A percentile compares a stretch with the other conserved stretches of the same genome.
These are phyloP conservation scores for Amphimallon solstitiale DNA, from an alignment of 2,888 invertebrate genomes.

Conservation along the genomic window DNA sequence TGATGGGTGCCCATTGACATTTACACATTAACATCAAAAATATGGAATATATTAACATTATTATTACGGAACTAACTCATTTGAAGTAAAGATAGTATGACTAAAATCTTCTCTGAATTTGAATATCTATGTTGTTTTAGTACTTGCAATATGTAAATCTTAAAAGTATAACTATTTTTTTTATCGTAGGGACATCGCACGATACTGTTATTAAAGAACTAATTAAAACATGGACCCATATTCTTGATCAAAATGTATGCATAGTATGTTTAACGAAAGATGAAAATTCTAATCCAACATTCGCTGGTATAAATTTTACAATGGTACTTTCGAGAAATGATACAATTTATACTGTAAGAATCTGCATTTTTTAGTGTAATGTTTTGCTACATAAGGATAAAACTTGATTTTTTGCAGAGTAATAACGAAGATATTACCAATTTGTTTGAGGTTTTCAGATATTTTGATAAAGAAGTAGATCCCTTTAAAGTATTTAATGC, in stretches of 20 bases:
- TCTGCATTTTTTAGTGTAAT: not conserved
- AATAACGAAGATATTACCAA: not conserved
- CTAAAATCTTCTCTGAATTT: too few species aligned
- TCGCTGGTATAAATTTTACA: slow-evolving; percentile 58
- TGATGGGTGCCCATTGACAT: too few species aligned
- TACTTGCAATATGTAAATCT: too few species aligned
- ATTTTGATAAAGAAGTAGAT: slow-evolving; percentile 43
- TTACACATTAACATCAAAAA: too few species aligned
- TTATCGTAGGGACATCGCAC: not conserved
- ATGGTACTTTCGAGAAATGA: slow-evolving; percentile 18
- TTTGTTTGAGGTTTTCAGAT: not conserved
- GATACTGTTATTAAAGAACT: not conserved
- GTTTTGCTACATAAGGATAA: not conserved
- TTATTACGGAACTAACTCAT: too few species aligned
- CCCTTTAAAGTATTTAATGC: slow-evolving; percentile 47
- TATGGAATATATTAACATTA: too few species aligned
- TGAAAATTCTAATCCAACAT: slow-evolving; percentile 53
- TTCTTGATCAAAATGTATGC: slow-evolving; percentile 53
- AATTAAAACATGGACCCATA: slow-evolving; percentile 34
- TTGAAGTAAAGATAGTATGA: too few species aligned
- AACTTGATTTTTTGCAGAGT: not conserved
- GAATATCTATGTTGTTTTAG: too few species aligned
- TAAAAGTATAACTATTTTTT: too few species aligned
- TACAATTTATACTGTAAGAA: not conserved
- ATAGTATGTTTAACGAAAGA: slow-evolving; percentile 58